phyloP scores from a whole-genome alignment of 37 sponge, comb jelly and placozoan genomes.

The Eunapius fragilis region DNA sequence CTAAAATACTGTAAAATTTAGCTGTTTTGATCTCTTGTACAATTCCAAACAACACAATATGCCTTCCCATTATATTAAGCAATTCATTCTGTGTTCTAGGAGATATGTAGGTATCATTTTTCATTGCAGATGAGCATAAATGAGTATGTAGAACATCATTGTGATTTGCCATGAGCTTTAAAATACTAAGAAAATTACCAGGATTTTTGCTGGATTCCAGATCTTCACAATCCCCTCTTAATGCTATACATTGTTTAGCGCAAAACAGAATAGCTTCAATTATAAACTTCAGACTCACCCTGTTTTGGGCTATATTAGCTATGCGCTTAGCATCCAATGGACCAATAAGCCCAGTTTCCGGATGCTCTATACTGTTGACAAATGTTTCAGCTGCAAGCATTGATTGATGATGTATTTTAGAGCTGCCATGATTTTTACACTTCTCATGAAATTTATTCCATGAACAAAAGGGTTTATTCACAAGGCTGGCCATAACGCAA shows the following conservation, averaged over 20 bases:
- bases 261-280: constrained; percentile 29
- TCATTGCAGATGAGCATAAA: constrained; percentile 19
- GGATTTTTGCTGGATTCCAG: constrained; percentile 20
- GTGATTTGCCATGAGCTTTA: constrained; percentile 22
- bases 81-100: constrained; percentile 17
- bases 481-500: not conserved
- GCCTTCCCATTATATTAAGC: constrained; percentile 5
- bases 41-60: constrained; percentile 3
- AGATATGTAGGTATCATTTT: constrained; percentile 18
- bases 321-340: not conserved
- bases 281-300: constrained; percentile 14
- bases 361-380: constrained; percentile 1
- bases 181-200: constrained; percentile 39
- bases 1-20: no score
- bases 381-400: not conserved
- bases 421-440: not conserved
- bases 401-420: constrained; percentile 6
- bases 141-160: constrained; percentile 5
- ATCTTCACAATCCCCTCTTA: constrained; percentile 41
- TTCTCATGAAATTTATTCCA: constrained; percentile 1
- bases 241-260: constrained; percentile 40
- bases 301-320: constrained; percentile 9
- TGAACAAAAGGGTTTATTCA: not conserved
- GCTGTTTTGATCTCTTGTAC: constrained; percentile 9
- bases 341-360: constrained; percentile 10